These are phyloP conservation scores for Cichlasoma orientale DNA, from an alignment of 2,797 vertebrate species.

Conservation along the genomic window DNA sequence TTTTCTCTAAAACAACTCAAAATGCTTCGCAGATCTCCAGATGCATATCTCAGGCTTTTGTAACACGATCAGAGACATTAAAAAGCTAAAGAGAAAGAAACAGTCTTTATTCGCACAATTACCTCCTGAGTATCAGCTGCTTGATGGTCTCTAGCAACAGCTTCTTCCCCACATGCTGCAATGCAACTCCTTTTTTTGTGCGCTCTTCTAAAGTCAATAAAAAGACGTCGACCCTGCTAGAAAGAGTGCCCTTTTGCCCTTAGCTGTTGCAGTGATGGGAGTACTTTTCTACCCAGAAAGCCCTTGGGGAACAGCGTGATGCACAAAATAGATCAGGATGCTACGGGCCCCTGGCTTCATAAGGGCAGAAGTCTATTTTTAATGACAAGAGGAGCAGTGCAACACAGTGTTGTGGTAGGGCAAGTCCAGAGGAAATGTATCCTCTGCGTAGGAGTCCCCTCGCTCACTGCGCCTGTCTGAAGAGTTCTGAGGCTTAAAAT, in stretches of 20 bases:
- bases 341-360: constrained; percentile 43
- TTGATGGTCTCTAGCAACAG: constrained; percentile 33
- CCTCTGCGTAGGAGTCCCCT: constrained; percentile 60
- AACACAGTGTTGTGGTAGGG: constrained; percentile 44
- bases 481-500: constrained; percentile 32
- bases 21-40: constrained; percentile 17
- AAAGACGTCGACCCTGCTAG: constrained; percentile 47
- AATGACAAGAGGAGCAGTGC: constrained; percentile 71
- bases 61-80: constrained; percentile 20
- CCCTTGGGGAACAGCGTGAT: constrained; percentile 47
- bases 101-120: constrained; percentile 29
- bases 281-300: constrained; percentile 44
- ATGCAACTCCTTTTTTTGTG: constrained; percentile 26
- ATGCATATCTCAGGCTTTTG: not conserved
- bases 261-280: constrained; percentile 43
- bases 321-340: constrained; percentile 63
- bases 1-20: not conserved
- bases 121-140: constrained; percentile 46
- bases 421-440: constrained; percentile 59
- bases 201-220: constrained; percentile 63
- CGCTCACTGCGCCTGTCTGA: constrained; percentile 14
- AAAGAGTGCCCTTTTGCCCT: constrained; percentile 51
- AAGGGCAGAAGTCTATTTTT: constrained; percentile 77
- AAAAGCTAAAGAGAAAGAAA: not conserved
- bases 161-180: constrained; percentile 32